Evolutionary conservation across 2,113 vertebrate genomes (phyloP).

Genomic region (Platanista minor): DNA sequence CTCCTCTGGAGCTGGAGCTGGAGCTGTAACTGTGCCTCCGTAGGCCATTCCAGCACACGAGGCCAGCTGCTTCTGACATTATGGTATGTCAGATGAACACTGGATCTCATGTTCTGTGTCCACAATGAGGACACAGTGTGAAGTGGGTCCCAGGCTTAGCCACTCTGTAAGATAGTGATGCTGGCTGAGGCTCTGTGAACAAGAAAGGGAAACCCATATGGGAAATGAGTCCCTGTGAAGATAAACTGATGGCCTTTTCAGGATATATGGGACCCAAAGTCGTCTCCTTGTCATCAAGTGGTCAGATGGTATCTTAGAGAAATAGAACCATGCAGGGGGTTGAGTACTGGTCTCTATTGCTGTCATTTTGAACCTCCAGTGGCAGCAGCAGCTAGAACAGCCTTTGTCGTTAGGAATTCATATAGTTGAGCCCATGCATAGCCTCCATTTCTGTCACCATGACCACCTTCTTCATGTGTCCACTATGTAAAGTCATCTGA

Average conservation of each 20-base stretch:
- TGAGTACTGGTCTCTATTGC: background rate
- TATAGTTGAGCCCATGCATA: background rate
- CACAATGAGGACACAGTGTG: background rate
- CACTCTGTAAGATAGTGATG: background rate
- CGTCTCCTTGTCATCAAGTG: background rate
- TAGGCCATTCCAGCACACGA: background rate
- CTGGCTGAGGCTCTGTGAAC: background rate
- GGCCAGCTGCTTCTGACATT: background rate
- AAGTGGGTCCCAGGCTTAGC: too few species aligned
- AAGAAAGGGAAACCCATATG: background rate
- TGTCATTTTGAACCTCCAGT: background rate
- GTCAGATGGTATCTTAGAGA: background rate
- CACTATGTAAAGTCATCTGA: background rate
- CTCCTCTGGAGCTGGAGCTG: background rate
- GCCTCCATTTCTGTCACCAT: background rate
- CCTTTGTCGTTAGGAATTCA: background rate
- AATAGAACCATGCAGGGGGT: background rate
- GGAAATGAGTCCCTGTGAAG: background rate
- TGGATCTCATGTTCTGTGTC: background rate
- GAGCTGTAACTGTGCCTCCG: background rate
- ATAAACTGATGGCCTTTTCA: background rate
- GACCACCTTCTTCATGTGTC: background rate
- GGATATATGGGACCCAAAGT: background rate
- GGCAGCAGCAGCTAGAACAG: background rate
- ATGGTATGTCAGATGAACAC: too few species aligned